phyloP scores from a whole-genome alignment of 2,113 vertebrate genomes.

The Fukomys damarensis region DNA sequence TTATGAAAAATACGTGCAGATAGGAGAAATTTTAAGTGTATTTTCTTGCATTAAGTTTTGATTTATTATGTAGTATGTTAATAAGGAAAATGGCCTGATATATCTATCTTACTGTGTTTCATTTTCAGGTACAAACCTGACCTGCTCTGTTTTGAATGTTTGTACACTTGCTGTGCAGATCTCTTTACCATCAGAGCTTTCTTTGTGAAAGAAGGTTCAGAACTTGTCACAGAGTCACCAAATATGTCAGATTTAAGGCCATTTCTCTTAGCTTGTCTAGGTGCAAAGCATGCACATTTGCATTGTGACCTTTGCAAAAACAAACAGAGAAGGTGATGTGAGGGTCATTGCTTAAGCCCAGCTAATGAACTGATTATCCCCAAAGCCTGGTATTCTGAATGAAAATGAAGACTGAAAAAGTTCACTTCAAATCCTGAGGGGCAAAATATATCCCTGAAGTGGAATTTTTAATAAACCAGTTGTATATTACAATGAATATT shows the following conservation, averaged over 20 bases:
- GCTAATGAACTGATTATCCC: constrained; percentile 80
- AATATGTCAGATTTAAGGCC: constrained; percentile 13
- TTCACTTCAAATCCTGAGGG: constrained; percentile 39
- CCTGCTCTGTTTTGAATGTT: neutral
- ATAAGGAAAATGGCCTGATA: neutral
- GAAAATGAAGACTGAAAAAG: constrained; percentile 71
- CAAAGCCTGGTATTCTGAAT: constrained; percentile 65
- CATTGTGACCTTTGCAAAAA: constrained; percentile 72
- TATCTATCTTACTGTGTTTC: constrained; percentile 4
- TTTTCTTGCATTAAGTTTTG: constrained; percentile 49
- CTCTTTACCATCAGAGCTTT: neutral
- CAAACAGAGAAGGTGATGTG: constrained; percentile 69
- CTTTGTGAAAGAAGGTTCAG: constrained; percentile 10
- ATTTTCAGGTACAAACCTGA: neutral
- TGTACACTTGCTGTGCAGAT: neutral
- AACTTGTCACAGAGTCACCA: constrained; percentile 23
- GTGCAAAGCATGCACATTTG: constrained; percentile 45
- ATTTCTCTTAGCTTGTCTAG: constrained; percentile 61
- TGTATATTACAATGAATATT: constrained; percentile 61
- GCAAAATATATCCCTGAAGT: constrained; percentile 51
- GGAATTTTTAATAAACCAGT: constrained; percentile 37
- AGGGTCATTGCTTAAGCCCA: constrained; percentile 69
- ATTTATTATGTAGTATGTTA: constrained; percentile 30
- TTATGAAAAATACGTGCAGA: constrained; percentile 51
- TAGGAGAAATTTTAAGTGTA: constrained; percentile 16